Base-by-base conservation (phyloP, 2,797 vertebrate genomes). In the Otolemur crassicaudatus region DNA sequence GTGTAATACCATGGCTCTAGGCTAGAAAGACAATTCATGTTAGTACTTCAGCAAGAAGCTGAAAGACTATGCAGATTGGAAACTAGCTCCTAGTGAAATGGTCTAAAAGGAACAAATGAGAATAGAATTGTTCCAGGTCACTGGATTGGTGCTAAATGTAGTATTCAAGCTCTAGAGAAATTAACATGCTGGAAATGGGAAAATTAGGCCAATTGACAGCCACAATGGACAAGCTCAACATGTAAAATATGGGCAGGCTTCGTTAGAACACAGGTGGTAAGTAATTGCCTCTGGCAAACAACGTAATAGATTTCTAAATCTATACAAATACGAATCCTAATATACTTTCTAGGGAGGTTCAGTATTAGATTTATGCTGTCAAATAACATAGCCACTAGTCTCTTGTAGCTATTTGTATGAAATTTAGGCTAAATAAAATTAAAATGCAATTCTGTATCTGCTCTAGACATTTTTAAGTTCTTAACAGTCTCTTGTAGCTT, bases 121-220 rank as follows among this genome's bases (percentile, higher is more conserved):
- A 53, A 19, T 46, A 25, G 43, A 90, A 87, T 84, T n/a, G 16
- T 73, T 95, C 34, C 31, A 90, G 34, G 63, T 83, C 58, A 67
- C 69, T 90, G 80, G 31, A 93, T 83, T 93, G 43, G 20, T 96
- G 65, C 20, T 93, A 65, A 76, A n/a, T 65, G n/a, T 46, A 46
- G 13, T 73, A 14, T 2, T 70, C 22, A 75, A 76, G 10, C 60
- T 94, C 49, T 25, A 72, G 58, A 80, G 40, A 87, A 92, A 92
- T 83, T 93, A 93, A 10, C 58, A 87, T 75, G 53, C 22, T 77
- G 86, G 73, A 89, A 93, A 69, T 70, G 53, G n/a, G 76, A 37
- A 90, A 96, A 81, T 89, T 80, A 67, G 81, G 40, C 75, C 91
- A 94, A 70, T 25, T 87, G 60, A 69, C 14, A 87, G 43, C 69